These are phyloP conservation scores for Ceuthmochares aereus DNA, from an alignment of 2,113 vertebrate genomes.

Conservation along the genomic window DNA sequence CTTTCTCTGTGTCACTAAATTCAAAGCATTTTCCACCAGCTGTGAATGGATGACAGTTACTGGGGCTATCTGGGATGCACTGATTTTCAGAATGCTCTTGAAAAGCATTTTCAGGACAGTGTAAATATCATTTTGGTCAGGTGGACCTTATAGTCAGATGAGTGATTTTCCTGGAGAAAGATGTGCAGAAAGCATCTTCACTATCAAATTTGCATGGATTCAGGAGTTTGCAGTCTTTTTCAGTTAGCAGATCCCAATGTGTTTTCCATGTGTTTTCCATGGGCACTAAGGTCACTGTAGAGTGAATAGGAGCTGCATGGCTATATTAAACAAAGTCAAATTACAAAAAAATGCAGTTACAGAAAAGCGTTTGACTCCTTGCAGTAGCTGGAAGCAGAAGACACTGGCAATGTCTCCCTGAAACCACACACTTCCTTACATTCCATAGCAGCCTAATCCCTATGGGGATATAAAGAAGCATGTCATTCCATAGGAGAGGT, in stretches of 20 bases:
- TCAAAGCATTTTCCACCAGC: not conserved
- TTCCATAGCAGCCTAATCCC: slow-evolving; percentile 94
- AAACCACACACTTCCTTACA: slow-evolving; percentile 99
- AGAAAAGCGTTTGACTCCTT: not conserved
- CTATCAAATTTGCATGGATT: not conserved
- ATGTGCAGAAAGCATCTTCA: not conserved
- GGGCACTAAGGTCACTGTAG: not conserved
- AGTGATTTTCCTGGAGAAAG: not conserved
- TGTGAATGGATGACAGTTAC: not conserved
- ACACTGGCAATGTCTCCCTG: slow-evolving; percentile 38
- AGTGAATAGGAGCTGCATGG: not conserved
- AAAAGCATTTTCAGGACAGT: not conserved
- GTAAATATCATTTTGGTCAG: not conserved
- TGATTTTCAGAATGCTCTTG: not conserved
- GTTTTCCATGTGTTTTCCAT: not conserved
- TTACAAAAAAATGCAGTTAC: not conserved
- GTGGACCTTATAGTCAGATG: not conserved
- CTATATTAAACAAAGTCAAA: not conserved
- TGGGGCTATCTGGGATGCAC: not conserved
- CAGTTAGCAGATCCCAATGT: not conserved
- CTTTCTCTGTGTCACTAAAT: not conserved
- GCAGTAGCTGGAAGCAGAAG: not conserved
- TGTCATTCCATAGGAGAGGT: slow-evolving; percentile 83
- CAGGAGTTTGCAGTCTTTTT: not conserved
- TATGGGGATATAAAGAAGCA: slow-evolving; percentile 99